Percentiles rank a stretch among this genome's conserved stretches.
phyloP scores from a whole-genome alignment of 2,113 vertebrate genomes.

The Dasypus novemcinctus region DNA sequence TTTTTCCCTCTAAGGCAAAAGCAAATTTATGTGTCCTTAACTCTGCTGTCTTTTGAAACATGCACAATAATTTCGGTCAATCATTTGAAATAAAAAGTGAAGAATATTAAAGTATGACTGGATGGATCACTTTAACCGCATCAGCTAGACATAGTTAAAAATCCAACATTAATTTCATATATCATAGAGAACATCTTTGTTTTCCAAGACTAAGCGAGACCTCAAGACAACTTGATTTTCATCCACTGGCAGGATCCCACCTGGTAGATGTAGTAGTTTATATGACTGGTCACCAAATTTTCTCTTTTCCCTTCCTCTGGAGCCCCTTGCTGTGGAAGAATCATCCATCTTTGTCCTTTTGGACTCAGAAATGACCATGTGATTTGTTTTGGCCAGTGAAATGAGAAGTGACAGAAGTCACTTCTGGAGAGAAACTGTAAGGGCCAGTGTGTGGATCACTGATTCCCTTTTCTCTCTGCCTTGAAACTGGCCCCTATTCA shows the following conservation, averaged over 20 bases:
- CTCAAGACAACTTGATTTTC: background rate
- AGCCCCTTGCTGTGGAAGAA: background rate
- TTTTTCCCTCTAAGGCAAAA: background rate
- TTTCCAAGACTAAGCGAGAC: background rate
- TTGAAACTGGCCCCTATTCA: background rate
- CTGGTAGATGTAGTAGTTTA: background rate
- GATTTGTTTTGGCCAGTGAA: background rate
- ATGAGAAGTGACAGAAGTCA: background rate
- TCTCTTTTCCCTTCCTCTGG: background rate
- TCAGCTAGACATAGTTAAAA: background rate
- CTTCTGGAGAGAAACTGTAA: background rate
- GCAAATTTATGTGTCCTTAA: constrained; percentile 7
- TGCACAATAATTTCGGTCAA: background rate
- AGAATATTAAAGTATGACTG: background rate
- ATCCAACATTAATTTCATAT: background rate
- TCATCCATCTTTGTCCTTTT: background rate
- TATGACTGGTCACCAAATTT: background rate
- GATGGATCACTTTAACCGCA: background rate
- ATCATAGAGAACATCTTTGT: background rate
- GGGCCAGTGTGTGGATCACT: background rate
- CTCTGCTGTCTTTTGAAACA: background rate
- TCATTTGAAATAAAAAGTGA: background rate
- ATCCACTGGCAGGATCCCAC: background rate
- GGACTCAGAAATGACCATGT: background rate
- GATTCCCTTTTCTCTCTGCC: background rate